Evolutionary conservation across 2,888 invertebrate species (phyloP).

Genomic region (Platypus cylindrus): DNA sequence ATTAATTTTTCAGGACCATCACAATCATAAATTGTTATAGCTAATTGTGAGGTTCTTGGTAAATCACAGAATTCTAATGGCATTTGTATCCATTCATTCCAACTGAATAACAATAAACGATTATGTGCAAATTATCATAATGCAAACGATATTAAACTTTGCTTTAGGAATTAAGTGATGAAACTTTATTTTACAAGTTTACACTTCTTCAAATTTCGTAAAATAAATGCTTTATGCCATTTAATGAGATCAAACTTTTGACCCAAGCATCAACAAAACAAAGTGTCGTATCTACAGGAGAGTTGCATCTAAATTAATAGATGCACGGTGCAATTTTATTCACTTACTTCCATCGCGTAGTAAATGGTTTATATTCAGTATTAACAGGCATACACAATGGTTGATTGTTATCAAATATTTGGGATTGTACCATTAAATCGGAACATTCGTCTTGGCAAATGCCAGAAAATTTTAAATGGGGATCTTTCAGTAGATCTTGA

Average conservation of each 20-base stretch:
- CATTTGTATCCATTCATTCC: slow-evolving; percentile 94
- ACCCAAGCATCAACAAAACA: too few relatives aligned
- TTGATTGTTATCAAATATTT: slow-evolving; percentile 68
- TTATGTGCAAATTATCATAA: background rate
- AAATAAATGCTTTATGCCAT: too few relatives aligned
- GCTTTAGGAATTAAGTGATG: background rate
- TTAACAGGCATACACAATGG: slow-evolving; percentile 75
- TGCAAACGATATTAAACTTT: background rate
- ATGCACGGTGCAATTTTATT: background rate
- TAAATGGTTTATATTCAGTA: slow-evolving; percentile 86
- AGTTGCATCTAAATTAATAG: background rate
- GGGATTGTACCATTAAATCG: slow-evolving; percentile 78
- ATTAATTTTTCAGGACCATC: slow-evolving; percentile 72
- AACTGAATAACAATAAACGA: slow-evolving; percentile 45
- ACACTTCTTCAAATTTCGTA: too few relatives aligned
- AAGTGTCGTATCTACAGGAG: background rate
- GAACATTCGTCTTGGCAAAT: slow-evolving; percentile 73
- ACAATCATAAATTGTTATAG: slow-evolving; percentile 84
- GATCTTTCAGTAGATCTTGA: slow-evolving; percentile 75
- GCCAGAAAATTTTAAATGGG: slow-evolving; percentile 83
- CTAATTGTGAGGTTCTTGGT: slow-evolving; percentile 74
- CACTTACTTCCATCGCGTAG: slow-evolving; percentile 79
- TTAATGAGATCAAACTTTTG: too few relatives aligned
- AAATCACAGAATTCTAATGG: slow-evolving; percentile 86
- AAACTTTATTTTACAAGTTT: too few relatives aligned